A percentile compares a stretch with the other conserved stretches of the same genome.
phyloP scores from a whole-genome alignment of 2,113 vertebrate species.

The Mus spicilegus region DNA sequence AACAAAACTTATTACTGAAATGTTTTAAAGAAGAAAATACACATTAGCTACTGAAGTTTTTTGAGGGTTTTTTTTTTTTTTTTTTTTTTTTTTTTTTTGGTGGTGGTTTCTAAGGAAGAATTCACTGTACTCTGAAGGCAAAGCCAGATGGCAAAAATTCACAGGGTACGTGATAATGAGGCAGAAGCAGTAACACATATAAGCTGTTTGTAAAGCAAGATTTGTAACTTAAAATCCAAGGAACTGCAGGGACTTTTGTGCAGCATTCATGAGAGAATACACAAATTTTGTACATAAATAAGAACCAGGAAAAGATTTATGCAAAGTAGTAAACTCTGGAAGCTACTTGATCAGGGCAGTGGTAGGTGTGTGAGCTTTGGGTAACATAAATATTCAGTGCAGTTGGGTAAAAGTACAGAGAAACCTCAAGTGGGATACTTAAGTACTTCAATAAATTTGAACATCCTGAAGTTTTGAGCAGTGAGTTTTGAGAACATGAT shows the following conservation, averaged over 20 bases:
- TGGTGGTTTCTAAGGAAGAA: not conserved
- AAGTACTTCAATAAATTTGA: not conserved
- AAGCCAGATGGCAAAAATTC: not conserved
- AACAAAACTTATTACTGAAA: not conserved
- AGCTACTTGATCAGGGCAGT: not conserved
- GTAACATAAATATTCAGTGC: not conserved
- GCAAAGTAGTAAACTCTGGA: not conserved
- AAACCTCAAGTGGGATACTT: not conserved
- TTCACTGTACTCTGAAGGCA: not conserved
- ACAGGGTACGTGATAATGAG: not conserved
- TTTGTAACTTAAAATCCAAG: slow-evolving; percentile 15
- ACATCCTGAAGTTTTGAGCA: slow-evolving; percentile 33
- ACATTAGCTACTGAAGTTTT: not conserved
- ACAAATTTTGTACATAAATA: slow-evolving; percentile 17
- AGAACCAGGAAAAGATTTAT: not conserved
- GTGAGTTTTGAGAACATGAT: not conserved
- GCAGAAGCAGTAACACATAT: not conserved
- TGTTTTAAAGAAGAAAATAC: not conserved
- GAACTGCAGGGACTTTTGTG: not conserved
- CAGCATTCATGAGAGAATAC: not conserved
- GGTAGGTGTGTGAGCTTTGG: not conserved
- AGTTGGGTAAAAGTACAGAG: not conserved
- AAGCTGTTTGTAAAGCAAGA: slow-evolving; percentile 4
- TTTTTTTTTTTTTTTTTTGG: not conserved
- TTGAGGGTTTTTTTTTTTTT: too few species aligned